A percentile compares a stretch with the other conserved stretches of the same genome.
These are phyloP conservation scores for Dipodomys spectabilis DNA, from an alignment of 2,113 vertebrate genomes.

Conservation along the genomic window DNA sequence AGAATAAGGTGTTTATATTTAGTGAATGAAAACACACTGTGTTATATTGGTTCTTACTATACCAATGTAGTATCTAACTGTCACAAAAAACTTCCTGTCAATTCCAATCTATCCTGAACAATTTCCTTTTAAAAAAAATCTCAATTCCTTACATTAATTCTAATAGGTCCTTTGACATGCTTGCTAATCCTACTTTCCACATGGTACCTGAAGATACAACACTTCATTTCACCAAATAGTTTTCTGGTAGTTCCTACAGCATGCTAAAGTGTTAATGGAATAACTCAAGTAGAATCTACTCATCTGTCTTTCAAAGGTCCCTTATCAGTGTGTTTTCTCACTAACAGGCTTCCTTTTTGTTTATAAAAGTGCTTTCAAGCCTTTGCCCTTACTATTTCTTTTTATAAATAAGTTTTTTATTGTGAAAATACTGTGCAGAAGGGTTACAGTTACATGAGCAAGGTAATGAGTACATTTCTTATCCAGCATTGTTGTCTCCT, in stretches of 20 bases:
- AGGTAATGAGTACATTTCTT: no score
- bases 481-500: no score
- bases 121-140: not conserved
- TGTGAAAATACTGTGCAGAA: no score
- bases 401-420: not conserved
- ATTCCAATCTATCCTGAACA: not conserved
- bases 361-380: not conserved
- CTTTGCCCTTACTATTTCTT: not conserved
- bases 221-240: not conserved
- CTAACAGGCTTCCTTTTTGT: not conserved
- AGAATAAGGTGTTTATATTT: not conserved
- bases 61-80: not conserved
- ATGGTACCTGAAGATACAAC: not conserved
- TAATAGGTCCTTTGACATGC: not conserved
- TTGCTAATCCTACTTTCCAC: not conserved
- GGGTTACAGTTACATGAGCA: no score
- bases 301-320: not conserved
- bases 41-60: not conserved
- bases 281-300: not conserved
- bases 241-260: not conserved
- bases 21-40: not conserved
- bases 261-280: not conserved
- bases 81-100: not conserved
- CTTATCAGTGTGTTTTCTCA: not conserved
- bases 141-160: not conserved